A percentile compares a stretch with the other conserved stretches of the same genome.
Conservation (phyloP, 2,888 invertebrate species). For the Anorthoa munda region DNA sequence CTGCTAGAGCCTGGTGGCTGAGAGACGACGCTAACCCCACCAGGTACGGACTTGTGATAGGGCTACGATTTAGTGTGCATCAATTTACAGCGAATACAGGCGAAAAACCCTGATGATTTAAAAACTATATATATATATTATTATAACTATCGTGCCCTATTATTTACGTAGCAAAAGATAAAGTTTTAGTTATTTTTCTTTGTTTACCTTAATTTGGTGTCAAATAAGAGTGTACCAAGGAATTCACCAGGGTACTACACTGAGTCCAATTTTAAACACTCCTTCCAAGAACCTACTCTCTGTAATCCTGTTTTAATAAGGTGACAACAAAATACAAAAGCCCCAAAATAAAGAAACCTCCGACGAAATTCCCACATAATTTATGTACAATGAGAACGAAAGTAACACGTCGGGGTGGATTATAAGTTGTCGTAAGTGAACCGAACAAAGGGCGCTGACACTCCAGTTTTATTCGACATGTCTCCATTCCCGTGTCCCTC, state of each 20-base stretch:
- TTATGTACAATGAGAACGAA: conserved; percentile 35
- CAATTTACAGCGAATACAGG: background rate
- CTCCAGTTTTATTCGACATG: conserved; percentile 32
- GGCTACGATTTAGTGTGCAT: background rate
- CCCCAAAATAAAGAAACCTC: conserved; percentile 7
- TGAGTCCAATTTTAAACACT: background rate
- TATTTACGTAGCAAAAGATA: background rate
- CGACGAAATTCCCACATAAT: conserved; percentile 17
- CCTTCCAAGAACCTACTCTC: background rate
- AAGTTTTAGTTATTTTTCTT: background rate
- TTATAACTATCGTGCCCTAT: too few relatives aligned
- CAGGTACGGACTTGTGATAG: conserved; percentile 74
- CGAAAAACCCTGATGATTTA: background rate
- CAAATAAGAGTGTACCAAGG: background rate
- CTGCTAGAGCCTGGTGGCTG: conserved; percentile 96
- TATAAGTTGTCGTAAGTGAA: conserved; percentile 50
- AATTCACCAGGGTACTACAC: background rate
- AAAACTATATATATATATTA: too few relatives aligned
- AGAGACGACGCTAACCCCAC: conserved; percentile 91
- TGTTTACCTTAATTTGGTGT: too few relatives aligned
- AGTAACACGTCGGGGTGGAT: conserved; percentile 28
- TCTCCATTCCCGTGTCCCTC: conserved; percentile 6
- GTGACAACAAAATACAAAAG: background rate
- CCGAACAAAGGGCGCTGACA: conserved; percentile 45
- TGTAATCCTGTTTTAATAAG: background rate